Base-by-base conservation (phyloP, 2,888 invertebrate species). In the Hymenopus coronatus region DNA sequence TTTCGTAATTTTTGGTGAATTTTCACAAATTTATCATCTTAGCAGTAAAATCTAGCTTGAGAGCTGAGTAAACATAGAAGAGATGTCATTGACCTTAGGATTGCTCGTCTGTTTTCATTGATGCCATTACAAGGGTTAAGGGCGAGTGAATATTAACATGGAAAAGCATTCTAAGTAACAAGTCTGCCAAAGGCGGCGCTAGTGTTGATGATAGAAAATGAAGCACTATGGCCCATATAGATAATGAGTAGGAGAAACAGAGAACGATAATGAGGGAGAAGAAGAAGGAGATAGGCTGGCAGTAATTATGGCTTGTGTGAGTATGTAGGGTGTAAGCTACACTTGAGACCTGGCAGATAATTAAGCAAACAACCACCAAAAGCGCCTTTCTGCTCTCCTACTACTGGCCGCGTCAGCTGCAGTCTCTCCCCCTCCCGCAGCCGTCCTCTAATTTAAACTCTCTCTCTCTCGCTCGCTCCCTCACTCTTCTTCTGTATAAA, bases 351-450 rank as follows among this genome's bases (percentile, higher is more conserved):
- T 30, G 84, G 88, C 85, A 89, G 90, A 90, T 90, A 90, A 90
- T 90, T 90, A 90, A 90, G 89, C 90, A 90, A 90, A 90, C 90
- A 90, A 89, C 88, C 88, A 82, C 88, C 89, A 85, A 88, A 85
- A 85, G 88, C 88, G 89, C 88, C 89, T 84, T 83, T 54, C 54
- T 54, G 15, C 54, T 54, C 54, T 54, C 54, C 54, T 54, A 14
- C 54, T 88, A 15, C 88, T 84, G 84, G 30, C 81, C 88, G 88
- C 88, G 88, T 88, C 88, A 82, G 84, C 88, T 84, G 84, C 88
- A 81, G 30, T 27, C 30, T 28, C 25, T 33, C 30, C 84, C 81
- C 30, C 30, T 27, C 27, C 46, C 20, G n/a, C n/a, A n/a, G 83
- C 28, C 88, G 81, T 84, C 84, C 87, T 87, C 87, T 87, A 82